Base-by-base conservation (phyloP, 2,113 vertebrate species). In the Seriola quinqueradiata region DNA sequence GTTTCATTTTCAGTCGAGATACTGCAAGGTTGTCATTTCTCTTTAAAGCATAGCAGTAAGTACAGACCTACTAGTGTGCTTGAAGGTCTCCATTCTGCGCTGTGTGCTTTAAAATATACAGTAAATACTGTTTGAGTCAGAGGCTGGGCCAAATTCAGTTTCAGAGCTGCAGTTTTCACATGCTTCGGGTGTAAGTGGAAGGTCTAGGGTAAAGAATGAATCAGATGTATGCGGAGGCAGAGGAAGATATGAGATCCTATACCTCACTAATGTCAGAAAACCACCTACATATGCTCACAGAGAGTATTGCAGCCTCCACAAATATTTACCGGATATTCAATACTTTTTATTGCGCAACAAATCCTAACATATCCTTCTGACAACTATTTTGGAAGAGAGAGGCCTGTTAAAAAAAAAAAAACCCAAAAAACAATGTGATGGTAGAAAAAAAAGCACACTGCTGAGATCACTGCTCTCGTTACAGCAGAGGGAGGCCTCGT, bases 221-320 rank as follows among this genome's bases (percentile, higher is more conserved):
- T 92, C 89, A 90, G 59, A 84, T 70, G 57, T 28, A 50, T 77
- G 90, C 38, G 79, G 84, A 86, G 85, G 90, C 84, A 82, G 82
- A 12, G 66, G 9, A 79, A 77, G 81, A 82, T 75, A 78, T 63
- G 55, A 77, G 79, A 83, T 84, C 63, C 87, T 89, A 77, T 89
- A 83, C 74, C 75, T 84, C 82, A 34, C 70, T 66, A 60, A 90
- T 87, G 87, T 91, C 90, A 91, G 74, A 85, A 68, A 77, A 42
- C 87, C 87, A 71, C 90, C 89, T 87, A 91, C 89, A 81, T 54
- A 34, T 34, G n/a, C 64, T 83, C 66, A 46, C 21, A 70, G 8
- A 74, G 71, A 63, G 61, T 34, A 55, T 19, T 28, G 42, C 67
- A 74, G 75, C 81, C 82, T 84, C 83, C 65, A 54, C 86, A 86